Evolutionary conservation across 2,113 vertebrate genomes (phyloP).

Genomic region (Heptranchias perlo): DNA sequence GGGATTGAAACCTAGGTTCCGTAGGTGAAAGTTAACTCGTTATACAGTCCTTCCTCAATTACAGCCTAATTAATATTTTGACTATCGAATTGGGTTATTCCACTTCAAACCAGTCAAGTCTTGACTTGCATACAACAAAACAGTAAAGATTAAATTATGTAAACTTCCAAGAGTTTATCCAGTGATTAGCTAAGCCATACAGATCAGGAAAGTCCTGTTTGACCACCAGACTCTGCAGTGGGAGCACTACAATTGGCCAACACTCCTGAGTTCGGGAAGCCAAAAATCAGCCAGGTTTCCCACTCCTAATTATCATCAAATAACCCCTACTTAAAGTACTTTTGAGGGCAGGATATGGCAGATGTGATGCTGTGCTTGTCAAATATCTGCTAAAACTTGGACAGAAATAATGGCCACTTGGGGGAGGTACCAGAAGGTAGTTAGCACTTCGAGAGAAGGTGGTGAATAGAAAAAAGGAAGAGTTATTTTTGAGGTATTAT

Average conservation of each 20-base stretch:
- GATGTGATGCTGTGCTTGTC: neutral
- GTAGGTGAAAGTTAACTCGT: neutral
- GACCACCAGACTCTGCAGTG: neutral
- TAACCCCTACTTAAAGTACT: neutral
- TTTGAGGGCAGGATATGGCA: too few relatives aligned
- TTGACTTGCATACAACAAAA: neutral
- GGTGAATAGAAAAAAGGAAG: neutral
- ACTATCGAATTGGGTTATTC: neutral
- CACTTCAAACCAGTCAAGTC: neutral
- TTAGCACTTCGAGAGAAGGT: neutral
- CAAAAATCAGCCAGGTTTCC: neutral
- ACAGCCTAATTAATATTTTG: too few relatives aligned
- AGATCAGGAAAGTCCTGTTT: neutral
- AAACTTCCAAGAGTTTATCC: neutral
- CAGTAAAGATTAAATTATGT: neutral
- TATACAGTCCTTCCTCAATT: neutral
- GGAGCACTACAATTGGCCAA: neutral
- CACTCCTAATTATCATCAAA: neutral
- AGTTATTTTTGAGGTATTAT: neutral
- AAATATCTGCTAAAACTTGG: neutral
- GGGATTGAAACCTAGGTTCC: neutral
- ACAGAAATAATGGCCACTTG: too few relatives aligned
- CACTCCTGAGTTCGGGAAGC: too few relatives aligned
- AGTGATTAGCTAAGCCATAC: too few relatives aligned
- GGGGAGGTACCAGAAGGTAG: neutral